Evolutionary conservation across 2,113 vertebrate genomes (phyloP).

Genomic region (Catagonus wagneri): DNA sequence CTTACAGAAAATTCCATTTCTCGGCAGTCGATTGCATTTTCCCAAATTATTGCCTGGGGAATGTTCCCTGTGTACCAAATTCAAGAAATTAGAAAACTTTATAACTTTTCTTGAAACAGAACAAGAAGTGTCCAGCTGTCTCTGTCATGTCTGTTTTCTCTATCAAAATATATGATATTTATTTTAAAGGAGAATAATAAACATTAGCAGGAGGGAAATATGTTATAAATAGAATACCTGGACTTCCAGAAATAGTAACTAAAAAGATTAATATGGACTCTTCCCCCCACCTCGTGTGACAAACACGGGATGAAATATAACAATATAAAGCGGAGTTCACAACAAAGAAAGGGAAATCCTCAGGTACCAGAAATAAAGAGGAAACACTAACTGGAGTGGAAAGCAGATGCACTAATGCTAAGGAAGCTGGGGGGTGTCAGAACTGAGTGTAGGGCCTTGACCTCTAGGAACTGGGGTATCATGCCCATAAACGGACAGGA

Average conservation of each 20-base stretch:
- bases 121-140: conserved; percentile 28
- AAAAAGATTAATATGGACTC: conserved; percentile 58
- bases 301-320: conserved; percentile 72
- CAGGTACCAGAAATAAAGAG: background rate
- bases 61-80: conserved; percentile 44
- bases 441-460: background rate
- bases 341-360: conserved; percentile 67
- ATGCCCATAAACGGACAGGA: background rate
- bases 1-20: conserved; percentile 63
- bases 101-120: conserved; percentile 28
- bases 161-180: conserved; percentile 71
- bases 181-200: conserved; percentile 71
- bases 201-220: conserved; percentile 58
- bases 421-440: background rate
- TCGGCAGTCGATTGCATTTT: background rate
- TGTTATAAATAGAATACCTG: conserved; percentile 75
- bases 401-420: background rate
- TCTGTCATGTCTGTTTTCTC: conserved; percentile 69
- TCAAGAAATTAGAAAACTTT: conserved; percentile 55
- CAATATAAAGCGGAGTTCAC: conserved; percentile 53
- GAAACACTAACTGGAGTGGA: background rate
- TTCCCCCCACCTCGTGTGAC: background rate
- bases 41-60: conserved; percentile 28
- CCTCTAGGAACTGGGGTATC: background rate
- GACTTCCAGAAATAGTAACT: conserved; percentile 71